These are phyloP conservation scores for Proisotoma minuta DNA, from an alignment of 2,888 invertebrate genomes.

Conservation along the genomic window DNA sequence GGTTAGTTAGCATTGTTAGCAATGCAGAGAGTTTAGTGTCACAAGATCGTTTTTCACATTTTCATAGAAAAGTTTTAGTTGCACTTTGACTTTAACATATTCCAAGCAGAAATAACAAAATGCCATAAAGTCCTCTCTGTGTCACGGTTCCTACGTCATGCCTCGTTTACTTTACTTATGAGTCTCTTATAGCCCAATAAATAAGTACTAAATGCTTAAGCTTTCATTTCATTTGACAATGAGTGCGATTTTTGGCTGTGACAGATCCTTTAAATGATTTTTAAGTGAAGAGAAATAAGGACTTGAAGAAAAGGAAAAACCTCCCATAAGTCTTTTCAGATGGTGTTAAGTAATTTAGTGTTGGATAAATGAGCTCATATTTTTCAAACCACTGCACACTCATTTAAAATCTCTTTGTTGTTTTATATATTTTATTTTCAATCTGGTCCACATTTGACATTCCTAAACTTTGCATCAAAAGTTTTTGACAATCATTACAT, in stretches of 20 bases:
- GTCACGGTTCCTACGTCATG: conserved; percentile 16
- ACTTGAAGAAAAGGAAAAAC: neutral
- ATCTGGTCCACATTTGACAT: neutral
- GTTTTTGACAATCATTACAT: too few species aligned
- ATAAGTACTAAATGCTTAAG: conserved; percentile 17
- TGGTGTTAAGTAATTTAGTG: neutral
- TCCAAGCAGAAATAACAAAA: neutral
- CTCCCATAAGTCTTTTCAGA: neutral
- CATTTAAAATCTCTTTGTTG: neutral
- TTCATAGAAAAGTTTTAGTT: too few species aligned
- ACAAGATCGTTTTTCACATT: too few species aligned
- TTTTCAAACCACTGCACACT: conserved; percentile 9
- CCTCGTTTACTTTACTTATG: conserved; percentile 31
- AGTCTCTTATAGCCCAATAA: conserved; percentile 13
- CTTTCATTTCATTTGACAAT: neutral
- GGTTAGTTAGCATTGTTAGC: too few species aligned
- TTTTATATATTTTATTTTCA: neutral
- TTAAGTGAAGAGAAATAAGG: conserved; percentile 3
- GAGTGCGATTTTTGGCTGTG: neutral
- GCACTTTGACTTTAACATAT: too few species aligned
- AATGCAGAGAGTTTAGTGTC: too few species aligned
- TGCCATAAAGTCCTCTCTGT: conserved; percentile 6
- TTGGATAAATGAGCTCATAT: conserved; percentile 4
- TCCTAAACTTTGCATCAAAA: too few species aligned
- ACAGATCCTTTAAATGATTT: conserved; percentile 3